phyloP scores from a whole-genome alignment of 1,140 invertebrate genomes.

The Liolophura sinensis region DNA sequence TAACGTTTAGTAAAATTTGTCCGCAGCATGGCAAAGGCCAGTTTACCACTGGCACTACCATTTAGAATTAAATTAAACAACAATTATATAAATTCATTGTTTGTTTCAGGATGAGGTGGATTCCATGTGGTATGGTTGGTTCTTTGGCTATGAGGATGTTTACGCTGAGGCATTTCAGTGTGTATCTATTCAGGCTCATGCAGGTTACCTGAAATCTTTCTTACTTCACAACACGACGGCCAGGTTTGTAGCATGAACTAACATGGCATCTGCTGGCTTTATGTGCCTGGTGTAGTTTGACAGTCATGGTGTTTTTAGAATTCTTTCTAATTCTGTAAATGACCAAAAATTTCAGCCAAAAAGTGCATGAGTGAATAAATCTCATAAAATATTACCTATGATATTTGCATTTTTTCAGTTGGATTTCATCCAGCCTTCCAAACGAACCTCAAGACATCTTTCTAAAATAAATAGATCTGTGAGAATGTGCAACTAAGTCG shows the following conservation, averaged over 20 bases:
- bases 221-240: constrained; percentile 45
- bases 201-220: constrained; percentile 45
- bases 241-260: constrained; percentile 25
- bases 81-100: constrained; percentile 12
- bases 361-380: no score
- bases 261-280: neutral
- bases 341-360: no score
- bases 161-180: constrained; percentile 67
- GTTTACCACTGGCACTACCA: neutral
- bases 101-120: constrained; percentile 29
- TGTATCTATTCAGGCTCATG: constrained; percentile 79
- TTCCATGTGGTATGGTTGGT: constrained; percentile 60
- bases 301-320: neutral
- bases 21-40: constrained; percentile 23
- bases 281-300: neutral
- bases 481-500: no score
- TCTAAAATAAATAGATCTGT: no score
- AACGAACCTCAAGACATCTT: no score
- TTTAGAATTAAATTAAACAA: constrained; percentile 7
- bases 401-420: no score
- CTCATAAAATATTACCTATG: no score
- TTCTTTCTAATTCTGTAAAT: no score
- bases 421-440: no score
- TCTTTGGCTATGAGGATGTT: constrained; percentile 68
- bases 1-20: constrained; percentile 32